Conservation (phyloP, 2,888 invertebrate genomes). For the Agonopterix heracliana region DNA sequence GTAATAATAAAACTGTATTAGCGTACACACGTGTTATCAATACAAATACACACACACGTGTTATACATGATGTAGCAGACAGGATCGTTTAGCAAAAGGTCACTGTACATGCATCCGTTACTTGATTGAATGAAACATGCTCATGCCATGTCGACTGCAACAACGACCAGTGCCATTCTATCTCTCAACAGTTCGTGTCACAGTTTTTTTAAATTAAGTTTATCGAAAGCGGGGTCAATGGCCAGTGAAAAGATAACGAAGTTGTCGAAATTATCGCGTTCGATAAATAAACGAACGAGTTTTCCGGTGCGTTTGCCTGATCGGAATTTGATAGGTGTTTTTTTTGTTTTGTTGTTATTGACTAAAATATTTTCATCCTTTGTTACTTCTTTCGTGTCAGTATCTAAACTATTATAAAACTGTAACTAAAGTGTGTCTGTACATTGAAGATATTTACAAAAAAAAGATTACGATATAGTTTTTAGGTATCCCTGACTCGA, state of each 20-base stretch:
- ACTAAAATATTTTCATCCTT: too few species aligned
- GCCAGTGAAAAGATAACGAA: slow-evolving; percentile 31
- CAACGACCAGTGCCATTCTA: slow-evolving; percentile 2
- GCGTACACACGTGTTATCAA: too few species aligned
- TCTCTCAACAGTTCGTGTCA: not conserved
- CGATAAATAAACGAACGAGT: slow-evolving; percentile 35
- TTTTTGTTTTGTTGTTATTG: not conserved
- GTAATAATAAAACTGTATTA: too few species aligned
- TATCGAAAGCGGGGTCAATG: slow-evolving; percentile 21
- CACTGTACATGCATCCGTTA: slow-evolving; percentile 10
- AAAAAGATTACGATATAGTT: too few species aligned
- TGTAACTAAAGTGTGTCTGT: too few species aligned
- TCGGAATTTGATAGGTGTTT: not conserved
- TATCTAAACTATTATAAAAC: too few species aligned
- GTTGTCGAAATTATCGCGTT: slow-evolving; percentile 28
- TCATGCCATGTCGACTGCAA: not conserved
- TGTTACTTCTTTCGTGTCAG: too few species aligned
- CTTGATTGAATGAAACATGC: slow-evolving; percentile 9
- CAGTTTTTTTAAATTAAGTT: slow-evolving; percentile 17
- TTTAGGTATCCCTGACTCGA: too few species aligned
- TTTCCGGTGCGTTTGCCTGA: slow-evolving; percentile 9
- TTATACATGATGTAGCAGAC: not conserved
- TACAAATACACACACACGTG: too few species aligned
- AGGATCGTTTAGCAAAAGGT: slow-evolving; percentile 9
- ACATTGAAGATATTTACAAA: too few species aligned